A percentile compares a stretch with the other conserved stretches of the same genome.
These are phyloP conservation scores for Papilio xuthus DNA, from an alignment of 1,140 invertebrate species.

Conservation along the genomic window DNA sequence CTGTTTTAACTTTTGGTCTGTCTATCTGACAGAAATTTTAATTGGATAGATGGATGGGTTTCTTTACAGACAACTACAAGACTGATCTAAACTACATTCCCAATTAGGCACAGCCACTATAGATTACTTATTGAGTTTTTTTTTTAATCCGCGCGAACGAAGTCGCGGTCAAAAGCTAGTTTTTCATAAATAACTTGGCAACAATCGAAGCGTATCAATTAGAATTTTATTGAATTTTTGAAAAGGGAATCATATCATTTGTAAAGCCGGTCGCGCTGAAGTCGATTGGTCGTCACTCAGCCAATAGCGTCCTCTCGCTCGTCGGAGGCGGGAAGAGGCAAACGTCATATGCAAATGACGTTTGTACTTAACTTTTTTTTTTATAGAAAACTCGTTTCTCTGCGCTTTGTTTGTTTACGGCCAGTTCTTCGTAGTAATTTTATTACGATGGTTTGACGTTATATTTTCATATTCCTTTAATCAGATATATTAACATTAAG, in stretches of 20 bases:
- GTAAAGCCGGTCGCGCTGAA: slow-evolving; percentile 52
- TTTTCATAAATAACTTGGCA: neutral
- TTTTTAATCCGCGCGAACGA: too few species aligned
- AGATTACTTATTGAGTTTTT: too few species aligned
- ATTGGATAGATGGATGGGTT: too few species aligned
- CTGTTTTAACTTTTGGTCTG: too few species aligned
- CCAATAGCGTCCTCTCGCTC: slow-evolving; percentile 58
- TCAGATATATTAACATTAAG: too few species aligned
- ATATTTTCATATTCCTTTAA: slow-evolving; percentile 18
- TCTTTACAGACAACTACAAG: too few species aligned
- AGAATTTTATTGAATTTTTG: slow-evolving; percentile 18
- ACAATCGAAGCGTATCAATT: neutral
- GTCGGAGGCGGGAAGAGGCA: slow-evolving; percentile 73
- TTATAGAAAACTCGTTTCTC: slow-evolving; percentile 60
- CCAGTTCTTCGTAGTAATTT: slow-evolving; percentile 52
- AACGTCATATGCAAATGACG: slow-evolving; percentile 74
- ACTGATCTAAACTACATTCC: too few species aligned
- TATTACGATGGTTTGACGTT: slow-evolving; percentile 46
- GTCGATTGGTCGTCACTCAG: slow-evolving; percentile 58
- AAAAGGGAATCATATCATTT: slow-evolving; percentile 47
- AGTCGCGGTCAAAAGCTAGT: neutral
- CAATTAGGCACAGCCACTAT: too few species aligned
- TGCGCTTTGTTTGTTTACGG: slow-evolving; percentile 54
- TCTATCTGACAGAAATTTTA: too few species aligned
- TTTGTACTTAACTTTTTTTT: slow-evolving; percentile 56